phyloP scores from a whole-genome alignment of 2,888 invertebrate species.

The Hymenopus coronatus region DNA sequence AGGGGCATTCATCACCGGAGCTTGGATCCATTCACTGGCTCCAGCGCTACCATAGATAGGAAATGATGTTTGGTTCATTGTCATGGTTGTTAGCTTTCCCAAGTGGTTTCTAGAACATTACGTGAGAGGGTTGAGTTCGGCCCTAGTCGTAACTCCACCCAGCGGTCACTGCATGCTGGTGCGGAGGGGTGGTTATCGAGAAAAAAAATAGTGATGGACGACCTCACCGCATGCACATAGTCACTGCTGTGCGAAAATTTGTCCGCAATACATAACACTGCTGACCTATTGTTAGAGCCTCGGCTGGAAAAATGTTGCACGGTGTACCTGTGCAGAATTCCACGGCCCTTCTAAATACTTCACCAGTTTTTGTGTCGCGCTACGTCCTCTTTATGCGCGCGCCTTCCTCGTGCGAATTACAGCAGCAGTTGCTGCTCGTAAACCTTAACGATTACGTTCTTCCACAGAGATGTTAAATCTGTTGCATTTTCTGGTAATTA shows the following conservation, averaged over 20 bases:
- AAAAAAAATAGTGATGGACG: constrained; percentile 6
- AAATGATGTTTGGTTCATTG: not conserved
- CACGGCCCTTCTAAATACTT: not conserved
- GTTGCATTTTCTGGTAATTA: too few species aligned
- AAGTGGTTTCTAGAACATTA: not conserved
- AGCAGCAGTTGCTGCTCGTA: too few species aligned
- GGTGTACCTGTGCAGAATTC: not conserved
- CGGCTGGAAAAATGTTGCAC: not conserved
- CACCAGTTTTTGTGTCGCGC: too few species aligned
- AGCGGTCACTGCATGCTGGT: not conserved
- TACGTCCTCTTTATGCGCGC: too few species aligned
- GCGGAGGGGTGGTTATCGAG: not conserved
- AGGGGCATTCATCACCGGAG: not conserved
- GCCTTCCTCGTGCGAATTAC: too few species aligned
- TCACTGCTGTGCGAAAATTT: constrained; percentile 6
- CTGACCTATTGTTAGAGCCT: not conserved
- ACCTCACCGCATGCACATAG: constrained; percentile 10
- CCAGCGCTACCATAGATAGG: not conserved
- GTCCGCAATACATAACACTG: constrained; percentile 1
- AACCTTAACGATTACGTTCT: too few species aligned
- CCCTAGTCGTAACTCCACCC: not conserved
- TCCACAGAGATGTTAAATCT: too few species aligned
- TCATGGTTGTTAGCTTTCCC: not conserved
- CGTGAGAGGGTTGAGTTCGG: not conserved
- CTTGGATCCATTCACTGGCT: not conserved